These are phyloP conservation scores for Cerceris rybyensis DNA, from an alignment of 2,888 invertebrate genomes.

Conservation along the genomic window DNA sequence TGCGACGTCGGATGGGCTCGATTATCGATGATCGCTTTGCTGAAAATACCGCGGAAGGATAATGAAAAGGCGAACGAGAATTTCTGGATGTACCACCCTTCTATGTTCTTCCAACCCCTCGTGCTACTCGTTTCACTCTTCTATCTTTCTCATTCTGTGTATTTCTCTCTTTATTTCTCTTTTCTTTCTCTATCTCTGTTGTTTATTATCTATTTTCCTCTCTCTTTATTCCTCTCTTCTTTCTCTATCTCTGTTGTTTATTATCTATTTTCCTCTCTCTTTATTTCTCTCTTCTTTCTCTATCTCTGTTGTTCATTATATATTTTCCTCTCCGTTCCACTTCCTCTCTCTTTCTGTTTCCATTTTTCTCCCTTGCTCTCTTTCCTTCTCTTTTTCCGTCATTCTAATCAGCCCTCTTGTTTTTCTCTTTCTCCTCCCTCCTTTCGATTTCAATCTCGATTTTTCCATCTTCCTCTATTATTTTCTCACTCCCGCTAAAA, in stretches of 20 bases:
- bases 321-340: too few relatives aligned
- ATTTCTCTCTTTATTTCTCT: background rate
- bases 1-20: conserved; percentile 1
- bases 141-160: background rate
- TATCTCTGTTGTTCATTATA: too few relatives aligned
- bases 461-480: too few relatives aligned
- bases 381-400: background rate
- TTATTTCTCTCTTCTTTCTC: too few relatives aligned
- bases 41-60: conserved; percentile 1
- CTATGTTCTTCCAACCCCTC: background rate
- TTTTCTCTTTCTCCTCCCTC: too few relatives aligned
- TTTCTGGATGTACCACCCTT: background rate
- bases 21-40: conserved; percentile 7
- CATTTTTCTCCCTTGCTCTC: background rate
- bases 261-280: too few relatives aligned
- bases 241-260: too few relatives aligned
- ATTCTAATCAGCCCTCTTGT: too few relatives aligned
- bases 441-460: too few relatives aligned
- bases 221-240: too few relatives aligned
- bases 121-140: background rate
- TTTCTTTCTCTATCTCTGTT: background rate
- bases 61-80: conserved; percentile 31
- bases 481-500: background rate
- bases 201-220: background rate
- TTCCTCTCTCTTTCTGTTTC: background rate